phyloP scores from a whole-genome alignment of 92 coral and sea anemone genomes.

The Palythoa heliodiscus region DNA sequence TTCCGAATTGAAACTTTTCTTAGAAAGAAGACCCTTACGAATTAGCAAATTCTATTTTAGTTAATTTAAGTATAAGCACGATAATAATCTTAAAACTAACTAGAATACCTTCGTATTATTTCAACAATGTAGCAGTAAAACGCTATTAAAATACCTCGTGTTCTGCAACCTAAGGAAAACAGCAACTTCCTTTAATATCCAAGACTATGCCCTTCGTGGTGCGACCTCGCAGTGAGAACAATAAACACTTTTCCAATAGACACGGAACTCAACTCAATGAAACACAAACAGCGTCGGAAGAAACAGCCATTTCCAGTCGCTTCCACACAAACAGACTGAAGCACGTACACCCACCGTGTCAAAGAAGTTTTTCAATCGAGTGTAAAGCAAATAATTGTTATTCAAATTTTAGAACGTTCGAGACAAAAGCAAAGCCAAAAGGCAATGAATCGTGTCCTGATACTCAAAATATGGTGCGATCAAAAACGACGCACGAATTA shows the following conservation, averaged over 20 bases:
- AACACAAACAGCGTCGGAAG: not conserved
- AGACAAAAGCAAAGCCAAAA: constrained; percentile 30
- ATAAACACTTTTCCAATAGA: not conserved
- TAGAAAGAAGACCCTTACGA: not conserved
- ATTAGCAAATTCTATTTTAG: no score
- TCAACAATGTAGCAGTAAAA: not conserved
- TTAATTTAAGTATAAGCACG: not conserved
- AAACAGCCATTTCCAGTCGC: constrained; percentile 18
- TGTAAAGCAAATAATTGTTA: not conserved
- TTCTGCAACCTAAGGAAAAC: constrained; percentile 1
- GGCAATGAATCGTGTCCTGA: constrained; percentile 19
- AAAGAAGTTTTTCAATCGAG: not conserved
- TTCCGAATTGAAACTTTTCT: not conserved
- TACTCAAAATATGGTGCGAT: not conserved
- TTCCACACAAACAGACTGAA: not conserved
- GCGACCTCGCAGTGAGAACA: not conserved
- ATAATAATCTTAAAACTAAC: not conserved
- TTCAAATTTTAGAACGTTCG: constrained; percentile 40
- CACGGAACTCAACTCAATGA: not conserved
- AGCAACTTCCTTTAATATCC: not conserved
- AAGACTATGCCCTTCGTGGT: not conserved
- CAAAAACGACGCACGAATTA: not conserved
- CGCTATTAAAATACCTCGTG: constrained; percentile 18
- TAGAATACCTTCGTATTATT: not conserved
- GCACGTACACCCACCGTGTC: not conserved